phyloP scores from a whole-genome alignment of 2,113 vertebrate genomes.

The Vulpes ferrilata region DNA sequence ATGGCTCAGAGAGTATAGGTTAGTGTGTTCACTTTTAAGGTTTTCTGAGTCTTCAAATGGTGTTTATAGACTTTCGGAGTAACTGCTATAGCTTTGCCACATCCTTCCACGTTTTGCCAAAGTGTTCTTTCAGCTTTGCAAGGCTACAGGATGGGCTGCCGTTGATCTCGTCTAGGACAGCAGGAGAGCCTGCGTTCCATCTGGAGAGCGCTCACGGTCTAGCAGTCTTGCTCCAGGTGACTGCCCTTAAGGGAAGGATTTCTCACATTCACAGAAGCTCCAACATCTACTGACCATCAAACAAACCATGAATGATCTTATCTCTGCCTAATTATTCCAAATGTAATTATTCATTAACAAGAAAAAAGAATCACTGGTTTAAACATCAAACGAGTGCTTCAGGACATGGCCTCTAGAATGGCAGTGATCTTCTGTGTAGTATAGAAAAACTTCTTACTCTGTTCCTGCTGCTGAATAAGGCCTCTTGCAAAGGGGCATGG shows the following conservation, averaged over 20 bases:
- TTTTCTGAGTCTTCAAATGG: not conserved
- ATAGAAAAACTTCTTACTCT: not conserved
- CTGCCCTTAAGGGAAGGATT: not conserved
- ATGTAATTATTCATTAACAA: not conserved
- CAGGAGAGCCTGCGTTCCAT: not conserved
- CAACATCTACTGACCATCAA: not conserved
- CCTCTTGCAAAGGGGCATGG: not conserved
- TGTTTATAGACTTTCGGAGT: not conserved
- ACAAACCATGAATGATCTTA: not conserved
- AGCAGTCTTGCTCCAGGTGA: not conserved
- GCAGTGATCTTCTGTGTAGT: not conserved
- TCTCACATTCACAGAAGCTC: not conserved
- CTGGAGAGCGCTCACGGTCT: not conserved
- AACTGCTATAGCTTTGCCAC: not conserved
- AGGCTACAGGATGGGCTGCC: not conserved
- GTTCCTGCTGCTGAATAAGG: not conserved
- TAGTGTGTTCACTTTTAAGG: not conserved
- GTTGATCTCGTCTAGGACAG: not conserved
- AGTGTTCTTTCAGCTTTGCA: not conserved
- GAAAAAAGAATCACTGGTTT: not conserved
- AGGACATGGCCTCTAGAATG: not conserved
- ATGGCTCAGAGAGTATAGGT: not conserved
- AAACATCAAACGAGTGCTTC: not conserved
- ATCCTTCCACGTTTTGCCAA: not conserved
- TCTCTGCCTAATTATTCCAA: conserved; percentile 3